A percentile compares a stretch with the other conserved stretches of the same genome.
Evolutionary conservation across 2,888 invertebrate species (phyloP).

Genomic region (Aleiodes leptofemur): DNA sequence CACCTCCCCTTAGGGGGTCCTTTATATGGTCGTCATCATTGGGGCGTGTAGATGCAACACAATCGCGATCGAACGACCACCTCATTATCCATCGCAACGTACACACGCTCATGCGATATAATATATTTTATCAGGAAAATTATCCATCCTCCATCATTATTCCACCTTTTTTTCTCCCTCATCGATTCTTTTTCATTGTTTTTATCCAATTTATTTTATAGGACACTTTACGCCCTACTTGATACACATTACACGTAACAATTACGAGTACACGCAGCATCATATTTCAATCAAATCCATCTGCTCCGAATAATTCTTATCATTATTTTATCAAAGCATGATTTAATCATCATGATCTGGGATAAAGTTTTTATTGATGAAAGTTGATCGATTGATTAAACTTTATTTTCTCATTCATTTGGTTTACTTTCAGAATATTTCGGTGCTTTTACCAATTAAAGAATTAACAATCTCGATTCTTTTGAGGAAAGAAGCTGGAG

Average conservation of each 20-base stretch:
- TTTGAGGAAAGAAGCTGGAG: no score
- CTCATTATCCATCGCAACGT: slow-evolving; percentile 41
- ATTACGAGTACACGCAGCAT: background rate
- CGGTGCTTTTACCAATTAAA: no score
- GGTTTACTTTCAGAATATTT: no score
- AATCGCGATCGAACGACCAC: slow-evolving; percentile 42
- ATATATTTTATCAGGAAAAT: background rate
- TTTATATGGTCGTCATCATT: slow-evolving; percentile 39
- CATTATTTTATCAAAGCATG: background rate
- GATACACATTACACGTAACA: background rate
- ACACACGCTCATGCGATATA: slow-evolving; percentile 5
- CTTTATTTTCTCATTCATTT: no score
- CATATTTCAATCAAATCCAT: slow-evolving; percentile 5
- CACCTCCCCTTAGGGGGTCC: slow-evolving; percentile 24
- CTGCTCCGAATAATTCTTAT: slow-evolving; percentile 9
- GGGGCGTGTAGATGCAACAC: slow-evolving; percentile 39
- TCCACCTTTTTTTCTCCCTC: slow-evolving; percentile 1
- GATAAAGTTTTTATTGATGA: background rate
- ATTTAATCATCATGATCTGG: background rate
- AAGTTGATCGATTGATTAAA: no score
- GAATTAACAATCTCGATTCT: no score
- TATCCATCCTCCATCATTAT: slow-evolving; percentile 22
- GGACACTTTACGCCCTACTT: slow-evolving; percentile 37
- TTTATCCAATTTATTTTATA: slow-evolving; percentile 34
- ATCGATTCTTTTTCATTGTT: no score